These are phyloP conservation scores for Scolanthus callimorphus DNA, from an alignment of 92 coral and sea anemone species.

Conservation along the genomic window DNA sequence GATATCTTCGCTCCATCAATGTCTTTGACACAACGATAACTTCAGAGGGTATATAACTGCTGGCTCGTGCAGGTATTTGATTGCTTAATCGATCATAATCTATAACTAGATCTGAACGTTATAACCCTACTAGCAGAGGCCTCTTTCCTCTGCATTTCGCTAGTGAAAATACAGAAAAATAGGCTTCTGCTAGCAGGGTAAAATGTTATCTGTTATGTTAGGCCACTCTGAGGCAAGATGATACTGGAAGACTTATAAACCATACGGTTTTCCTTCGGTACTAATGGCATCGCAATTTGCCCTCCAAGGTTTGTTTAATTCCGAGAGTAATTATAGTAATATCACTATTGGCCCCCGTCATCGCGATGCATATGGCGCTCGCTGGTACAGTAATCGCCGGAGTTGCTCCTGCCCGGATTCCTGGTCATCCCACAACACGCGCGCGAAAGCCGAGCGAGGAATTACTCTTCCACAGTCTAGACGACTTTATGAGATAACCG, in stretches of 20 bases:
- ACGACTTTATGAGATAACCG: slow-evolving; percentile 17
- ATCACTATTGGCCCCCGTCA: slow-evolving; percentile 55
- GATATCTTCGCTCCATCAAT: slow-evolving; percentile 34
- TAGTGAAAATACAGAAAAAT: too few relatives aligned
- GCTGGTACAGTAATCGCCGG: slow-evolving; percentile 39
- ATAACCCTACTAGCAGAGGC: too few relatives aligned
- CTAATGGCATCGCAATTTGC: too few relatives aligned
- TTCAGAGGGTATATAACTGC: slow-evolving; percentile 39
- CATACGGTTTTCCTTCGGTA: too few relatives aligned
- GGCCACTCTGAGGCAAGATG: too few relatives aligned
- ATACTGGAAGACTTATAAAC: too few relatives aligned
- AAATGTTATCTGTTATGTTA: too few relatives aligned
- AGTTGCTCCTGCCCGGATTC: slow-evolving; percentile 46
- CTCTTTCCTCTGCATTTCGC: too few relatives aligned
- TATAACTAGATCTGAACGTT: too few relatives aligned
- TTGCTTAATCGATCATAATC: too few relatives aligned
- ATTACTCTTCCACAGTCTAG: slow-evolving; percentile 36
- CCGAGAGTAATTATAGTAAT: slow-evolving; percentile 2
- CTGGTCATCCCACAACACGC: slow-evolving; percentile 37
- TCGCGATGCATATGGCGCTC: slow-evolving; percentile 47
- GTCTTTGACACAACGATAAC: slow-evolving; percentile 23
- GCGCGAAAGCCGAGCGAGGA: slow-evolving; percentile 45
- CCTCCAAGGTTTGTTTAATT: slow-evolving; percentile 1
- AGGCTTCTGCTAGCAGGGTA: too few relatives aligned
- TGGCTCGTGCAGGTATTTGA: slow-evolving; percentile 56